Evolutionary conservation across 2,113 vertebrate species (phyloP), one percentile per base, ranked within the genome.

Genomic region (Ceuthmochares aereus): DNA sequence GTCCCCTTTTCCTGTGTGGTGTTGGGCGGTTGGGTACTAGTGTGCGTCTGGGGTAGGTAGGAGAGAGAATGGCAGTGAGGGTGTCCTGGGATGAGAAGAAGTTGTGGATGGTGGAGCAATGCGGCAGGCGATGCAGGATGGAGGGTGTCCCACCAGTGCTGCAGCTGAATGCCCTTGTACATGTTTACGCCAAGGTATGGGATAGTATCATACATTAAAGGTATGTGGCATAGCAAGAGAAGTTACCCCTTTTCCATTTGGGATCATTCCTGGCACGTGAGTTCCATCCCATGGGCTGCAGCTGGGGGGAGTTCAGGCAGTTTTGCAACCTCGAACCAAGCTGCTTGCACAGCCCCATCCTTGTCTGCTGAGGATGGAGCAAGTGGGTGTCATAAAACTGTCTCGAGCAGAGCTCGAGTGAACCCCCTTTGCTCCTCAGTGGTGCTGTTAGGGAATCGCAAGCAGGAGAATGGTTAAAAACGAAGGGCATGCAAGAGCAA

Each of bases 151-250:
- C 56, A 51, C 26, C 67, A 15, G 51, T 49, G 52, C 60, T n/a
- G 52, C 69, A 55, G 8, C 30, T 23, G 4, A 22, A 47, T 4
- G 23, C 30, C 76, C 62, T 23, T 5, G 7, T 51, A 8, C 21
- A 1, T 5, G 5, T 2, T 20, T 4, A 0, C 1, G 8, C 3
- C 17, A 4, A 9, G 16, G 25, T 40, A 4, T 14, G 75, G 84
- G 56, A 1, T 12, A 12, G 51, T 7, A 19, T 3, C 34, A 1
- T 8, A 1, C 2, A 2, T 27, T 7, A 29, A 18, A 29, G 2
- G 1, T 3, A 3, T 1, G 5, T 25, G 60, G 1, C 17, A 2
- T 2, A 14, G 51, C 29, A 7, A 18, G 40, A 30, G 40, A 2
- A 45, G 29, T 2, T 18, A 2, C 32, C 18, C 10, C 54, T 42